These are phyloP conservation scores for Glaucomys volans DNA, from an alignment of 2,113 vertebrate genomes.

Conservation along the genomic window DNA sequence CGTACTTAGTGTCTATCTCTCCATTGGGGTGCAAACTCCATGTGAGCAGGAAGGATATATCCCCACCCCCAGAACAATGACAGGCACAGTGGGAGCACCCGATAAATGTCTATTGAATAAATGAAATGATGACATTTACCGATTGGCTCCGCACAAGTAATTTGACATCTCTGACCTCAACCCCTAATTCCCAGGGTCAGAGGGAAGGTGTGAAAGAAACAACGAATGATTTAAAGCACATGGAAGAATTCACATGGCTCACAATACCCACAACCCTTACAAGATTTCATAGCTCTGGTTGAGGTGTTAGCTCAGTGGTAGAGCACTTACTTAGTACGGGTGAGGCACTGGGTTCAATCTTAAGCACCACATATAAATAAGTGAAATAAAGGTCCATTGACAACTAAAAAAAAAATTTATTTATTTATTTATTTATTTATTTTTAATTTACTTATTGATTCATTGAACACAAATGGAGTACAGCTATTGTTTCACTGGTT, in stretches of 20 bases:
- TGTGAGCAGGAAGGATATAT: neutral
- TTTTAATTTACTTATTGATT: too few relatives aligned
- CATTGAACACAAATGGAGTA: too few relatives aligned
- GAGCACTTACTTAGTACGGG: too few relatives aligned
- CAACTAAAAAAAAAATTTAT: too few relatives aligned
- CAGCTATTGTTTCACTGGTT: too few relatives aligned
- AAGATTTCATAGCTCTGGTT: neutral
- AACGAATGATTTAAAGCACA: slow-evolving; percentile 13
- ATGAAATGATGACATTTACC: neutral
- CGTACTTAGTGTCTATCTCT: neutral
- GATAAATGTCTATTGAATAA: slow-evolving; percentile 9
- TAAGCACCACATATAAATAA: too few relatives aligned
- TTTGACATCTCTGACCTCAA: neutral
- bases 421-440: too few relatives aligned
- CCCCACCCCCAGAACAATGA: neutral
- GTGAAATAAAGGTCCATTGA: too few relatives aligned
- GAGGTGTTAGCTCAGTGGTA: too few relatives aligned
- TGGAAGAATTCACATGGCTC: neutral
- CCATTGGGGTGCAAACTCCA: neutral
- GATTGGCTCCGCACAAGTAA: neutral
- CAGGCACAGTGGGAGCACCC: neutral
- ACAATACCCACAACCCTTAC: neutral
- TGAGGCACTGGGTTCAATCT: too few relatives aligned
- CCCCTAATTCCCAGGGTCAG: neutral
- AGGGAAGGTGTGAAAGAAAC: slow-evolving; percentile 32